phyloP scores from a whole-genome alignment of 2,888 invertebrate genomes.

The Drosophila hamatofila region DNA sequence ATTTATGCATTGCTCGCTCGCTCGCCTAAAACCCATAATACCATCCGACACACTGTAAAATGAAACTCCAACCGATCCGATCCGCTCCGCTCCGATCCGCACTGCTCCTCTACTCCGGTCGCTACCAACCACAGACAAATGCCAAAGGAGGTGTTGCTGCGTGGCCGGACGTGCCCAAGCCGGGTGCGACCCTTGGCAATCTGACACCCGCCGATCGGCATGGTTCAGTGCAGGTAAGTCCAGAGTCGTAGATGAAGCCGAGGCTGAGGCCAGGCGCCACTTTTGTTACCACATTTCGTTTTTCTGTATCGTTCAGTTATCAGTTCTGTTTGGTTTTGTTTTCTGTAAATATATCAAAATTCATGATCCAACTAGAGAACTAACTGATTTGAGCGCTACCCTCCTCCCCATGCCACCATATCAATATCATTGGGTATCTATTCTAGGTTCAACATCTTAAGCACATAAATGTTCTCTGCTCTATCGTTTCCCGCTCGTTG shows the following conservation, averaged over 20 bases:
- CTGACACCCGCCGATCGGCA: constrained; percentile 97
- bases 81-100: constrained; percentile 19
- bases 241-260: constrained; percentile 46
- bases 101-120: constrained; percentile 14
- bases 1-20: constrained; percentile 61
- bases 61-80: constrained; percentile 32
- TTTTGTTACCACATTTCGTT: constrained; percentile 29
- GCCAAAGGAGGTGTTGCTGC: constrained; percentile 92
- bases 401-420: neutral
- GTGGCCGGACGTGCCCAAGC: constrained; percentile 94
- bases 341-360: constrained; percentile 39
- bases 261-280: constrained; percentile 39
- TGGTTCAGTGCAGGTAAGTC: constrained; percentile 97
- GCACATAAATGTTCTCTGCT: constrained; percentile 27
- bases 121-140: constrained; percentile 82
- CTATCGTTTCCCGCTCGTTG: constrained; percentile 41
- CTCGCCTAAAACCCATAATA: constrained; percentile 30
- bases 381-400: constrained; percentile 10
- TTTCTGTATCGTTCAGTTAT: constrained; percentile 32
- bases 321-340: constrained; percentile 31
- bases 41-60: constrained; percentile 41
- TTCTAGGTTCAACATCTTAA: constrained; percentile 23
- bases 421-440: constrained; percentile 12
- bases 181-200: constrained; percentile 92
- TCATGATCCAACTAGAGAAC: constrained; percentile 20